Evolutionary conservation across 2,888 invertebrate species (phyloP).

Genomic region (Hydraecia micacea): DNA sequence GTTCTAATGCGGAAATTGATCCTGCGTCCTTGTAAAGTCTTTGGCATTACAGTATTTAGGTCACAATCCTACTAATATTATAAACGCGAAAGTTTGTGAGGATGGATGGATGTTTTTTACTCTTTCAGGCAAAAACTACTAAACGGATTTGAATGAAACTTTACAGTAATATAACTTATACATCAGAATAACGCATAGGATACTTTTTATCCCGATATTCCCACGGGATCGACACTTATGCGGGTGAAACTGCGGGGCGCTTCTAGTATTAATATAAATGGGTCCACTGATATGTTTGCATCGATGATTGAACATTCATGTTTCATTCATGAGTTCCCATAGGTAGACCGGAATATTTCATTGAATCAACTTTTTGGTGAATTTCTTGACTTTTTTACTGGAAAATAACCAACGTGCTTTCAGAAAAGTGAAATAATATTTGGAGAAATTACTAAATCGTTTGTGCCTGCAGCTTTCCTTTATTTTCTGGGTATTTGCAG

Average conservation of each 20-base stretch:
- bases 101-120: too few relatives aligned
- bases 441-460: background rate
- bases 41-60: conserved; percentile 7
- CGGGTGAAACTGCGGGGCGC: too few relatives aligned
- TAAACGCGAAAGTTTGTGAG: too few relatives aligned
- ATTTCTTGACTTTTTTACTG: background rate
- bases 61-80: too few relatives aligned
- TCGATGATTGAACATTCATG: background rate
- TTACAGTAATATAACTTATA: too few relatives aligned
- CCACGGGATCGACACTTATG: too few relatives aligned
- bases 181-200: too few relatives aligned
- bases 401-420: background rate
- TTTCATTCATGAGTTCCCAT: background rate
- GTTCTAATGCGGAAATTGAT: conserved; percentile 33
- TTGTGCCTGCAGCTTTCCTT: background rate
- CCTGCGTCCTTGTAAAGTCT: conserved; percentile 13
- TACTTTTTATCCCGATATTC: too few relatives aligned
- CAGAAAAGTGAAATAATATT: background rate
- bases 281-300: background rate
- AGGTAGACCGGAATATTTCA: background rate
- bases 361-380: background rate
- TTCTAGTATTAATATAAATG: background rate
- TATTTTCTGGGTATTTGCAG: background rate
- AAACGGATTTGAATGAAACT: too few relatives aligned
- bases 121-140: too few relatives aligned